phyloP scores from a whole-genome alignment of 2,888 invertebrate genomes.

The Dinocampus coccinellae region DNA sequence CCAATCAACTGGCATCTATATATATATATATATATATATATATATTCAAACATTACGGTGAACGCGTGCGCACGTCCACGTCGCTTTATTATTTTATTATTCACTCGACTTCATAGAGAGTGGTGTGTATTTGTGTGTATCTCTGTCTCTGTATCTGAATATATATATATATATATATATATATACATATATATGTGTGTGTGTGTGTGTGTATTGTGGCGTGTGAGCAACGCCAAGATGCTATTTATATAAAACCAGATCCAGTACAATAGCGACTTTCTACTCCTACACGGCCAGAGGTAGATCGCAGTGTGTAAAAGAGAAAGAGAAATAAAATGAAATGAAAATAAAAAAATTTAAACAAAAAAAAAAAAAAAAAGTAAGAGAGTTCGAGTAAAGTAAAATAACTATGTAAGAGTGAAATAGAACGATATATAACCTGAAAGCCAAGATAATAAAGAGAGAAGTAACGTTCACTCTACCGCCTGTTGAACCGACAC shows the following conservation, averaged over 20 bases:
- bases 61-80: background rate
- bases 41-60: background rate
- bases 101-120: constrained; percentile 37
- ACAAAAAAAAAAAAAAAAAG: constrained; percentile 1
- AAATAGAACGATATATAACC: no score
- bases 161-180: no score
- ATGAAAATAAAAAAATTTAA: background rate
- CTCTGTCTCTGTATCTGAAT: no score
- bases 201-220: no score
- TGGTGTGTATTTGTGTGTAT: no score
- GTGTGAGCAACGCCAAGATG: constrained; percentile 46
- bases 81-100: constrained; percentile 49
- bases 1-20: background rate
- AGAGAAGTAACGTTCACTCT: constrained; percentile 13
- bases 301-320: constrained; percentile 37
- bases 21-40: background rate
- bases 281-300: constrained; percentile 60
- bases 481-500: constrained; percentile 9
- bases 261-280: constrained; percentile 66
- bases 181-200: no score
- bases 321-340: constrained; percentile 10
- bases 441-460: background rate
- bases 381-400: no score
- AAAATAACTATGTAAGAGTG: no score
- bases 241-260: constrained; percentile 68